These are phyloP conservation scores for Epinotia brunnichana DNA, from an alignment of 2,888 invertebrate genomes.

Conservation along the genomic window DNA sequence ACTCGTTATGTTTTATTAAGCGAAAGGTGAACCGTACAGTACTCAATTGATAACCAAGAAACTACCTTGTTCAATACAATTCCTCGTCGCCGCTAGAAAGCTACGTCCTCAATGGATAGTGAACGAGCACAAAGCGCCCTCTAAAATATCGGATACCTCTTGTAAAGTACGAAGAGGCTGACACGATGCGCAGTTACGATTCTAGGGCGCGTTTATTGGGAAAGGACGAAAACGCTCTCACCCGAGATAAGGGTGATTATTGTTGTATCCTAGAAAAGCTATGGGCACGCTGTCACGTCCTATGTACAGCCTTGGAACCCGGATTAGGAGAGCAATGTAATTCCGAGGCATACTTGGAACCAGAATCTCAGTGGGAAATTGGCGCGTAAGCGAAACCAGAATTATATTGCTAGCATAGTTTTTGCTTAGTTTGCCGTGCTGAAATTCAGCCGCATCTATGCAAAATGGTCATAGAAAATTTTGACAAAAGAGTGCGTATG, in stretches of 20 bases:
- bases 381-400: background rate
- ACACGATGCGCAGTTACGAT: conserved; percentile 25
- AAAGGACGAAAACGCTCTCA: conserved; percentile 27
- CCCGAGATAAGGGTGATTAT: conserved; percentile 25
- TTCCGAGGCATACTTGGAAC: conserved; percentile 18
- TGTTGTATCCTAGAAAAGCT: conserved; percentile 35
- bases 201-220: conserved; percentile 30
- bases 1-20: background rate
- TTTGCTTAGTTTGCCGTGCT: too few species aligned
- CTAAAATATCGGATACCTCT: conserved; percentile 40
- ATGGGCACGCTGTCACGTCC: conserved; percentile 19
- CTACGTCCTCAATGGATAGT: conserved; percentile 9
- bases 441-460: too few species aligned
- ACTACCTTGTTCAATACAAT: conserved; percentile 5
- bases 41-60: background rate
- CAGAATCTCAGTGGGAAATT: background rate
- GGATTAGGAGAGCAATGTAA: conserved; percentile 20
- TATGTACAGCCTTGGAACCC: background rate
- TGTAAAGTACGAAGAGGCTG: conserved; percentile 31
- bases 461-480: too few species aligned
- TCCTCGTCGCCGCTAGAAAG: conserved; percentile 3
- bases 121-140: conserved; percentile 31
- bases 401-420: background rate
- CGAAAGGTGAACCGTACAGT: background rate
- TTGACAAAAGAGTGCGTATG: too few species aligned